Evolutionary conservation across 2,113 vertebrate species (phyloP), one percentile per base, ranked within the genome.

Genomic region (Hemiprocne comata): DNA sequence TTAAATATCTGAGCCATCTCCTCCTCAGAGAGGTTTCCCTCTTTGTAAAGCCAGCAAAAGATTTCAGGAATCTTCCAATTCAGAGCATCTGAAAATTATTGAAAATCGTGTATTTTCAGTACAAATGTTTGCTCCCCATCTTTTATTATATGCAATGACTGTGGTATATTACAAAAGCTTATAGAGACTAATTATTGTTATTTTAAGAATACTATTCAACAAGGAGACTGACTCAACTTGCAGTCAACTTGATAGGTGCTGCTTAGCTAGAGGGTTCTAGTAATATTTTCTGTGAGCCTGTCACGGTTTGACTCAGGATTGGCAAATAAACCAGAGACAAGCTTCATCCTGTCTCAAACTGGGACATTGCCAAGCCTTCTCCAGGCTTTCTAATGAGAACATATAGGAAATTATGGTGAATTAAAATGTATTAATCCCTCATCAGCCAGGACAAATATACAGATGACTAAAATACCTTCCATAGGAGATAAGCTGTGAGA

Each of bases 1-100:
- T 99, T 98, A 84, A 99, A 99, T 2, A 96, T 98, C 64, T 98
- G 97, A 66, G 94, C 95, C 99, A 99, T 98, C 96, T 99, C 99
- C 73, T 98, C 97, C 85, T 98, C 98, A 13, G 98, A 98, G 50
- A 99, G 97, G 21, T 85, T 93, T 6, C 99, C 99, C 46, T 98
- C 98, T 78, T 85, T 96, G 64, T 98, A 98, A 25, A 99, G 97
- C 99, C 99, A 99, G 57, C 98, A 98, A 62, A 99, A 99, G 66
- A 99, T 98, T 0, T 98, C 90, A 2, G 99, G 99, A 85, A 99
- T 97, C 94, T 94, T 98, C 99, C 99, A 99, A 4, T 92, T 98
- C 44, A 97, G 97, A 7, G 98, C 98, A 34, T 99, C 99, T 99
- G 95, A 58, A 95, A 92, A 81, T 1, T 4, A 81, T 81, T 33